Conservation (phyloP, 1,140 invertebrate genomes). For the Magallana gigas region DNA sequence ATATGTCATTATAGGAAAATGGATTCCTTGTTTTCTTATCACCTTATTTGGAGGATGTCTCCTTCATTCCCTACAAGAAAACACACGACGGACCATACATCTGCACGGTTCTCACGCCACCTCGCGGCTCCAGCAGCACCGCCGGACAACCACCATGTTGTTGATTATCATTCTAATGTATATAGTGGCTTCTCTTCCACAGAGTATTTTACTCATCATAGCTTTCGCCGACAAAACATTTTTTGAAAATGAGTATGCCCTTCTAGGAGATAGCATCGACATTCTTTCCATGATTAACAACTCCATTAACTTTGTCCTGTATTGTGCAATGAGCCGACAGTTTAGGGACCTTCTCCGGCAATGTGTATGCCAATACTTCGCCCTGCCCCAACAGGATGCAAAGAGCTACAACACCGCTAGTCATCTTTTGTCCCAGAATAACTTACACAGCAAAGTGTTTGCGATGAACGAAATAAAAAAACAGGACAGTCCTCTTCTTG, state of each 20-base stretch:
- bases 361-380: slow-evolving; percentile 7
- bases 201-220: slow-evolving; percentile 78
- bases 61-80: slow-evolving; percentile 78
- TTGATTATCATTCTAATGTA: slow-evolving; percentile 84
- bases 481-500: slow-evolving; percentile 1
- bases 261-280: slow-evolving; percentile 94
- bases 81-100: slow-evolving; percentile 72
- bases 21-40: slow-evolving; percentile 80
- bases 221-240: slow-evolving; percentile 62
- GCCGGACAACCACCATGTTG: slow-evolving; percentile 84
- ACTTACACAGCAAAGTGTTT: slow-evolving; percentile 2
- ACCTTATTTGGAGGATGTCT: slow-evolving; percentile 80
- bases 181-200: slow-evolving; percentile 91
- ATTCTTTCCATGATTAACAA: slow-evolving; percentile 93
- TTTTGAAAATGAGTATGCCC: slow-evolving; percentile 74
- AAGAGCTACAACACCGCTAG: background rate
- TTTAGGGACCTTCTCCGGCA: slow-evolving; percentile 89
- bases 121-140: slow-evolving; percentile 83
- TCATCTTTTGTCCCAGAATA: background rate
- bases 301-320: slow-evolving; percentile 94
- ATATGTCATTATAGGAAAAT: slow-evolving; percentile 74
- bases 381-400: background rate
- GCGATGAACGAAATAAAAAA: slow-evolving; percentile 3
- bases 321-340: slow-evolving; percentile 95
- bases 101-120: slow-evolving; percentile 68